A percentile compares a stretch with the other conserved stretches of the same genome.
Conservation (phyloP, 2,888 invertebrate genomes). For the Dryomyza anilis region DNA sequence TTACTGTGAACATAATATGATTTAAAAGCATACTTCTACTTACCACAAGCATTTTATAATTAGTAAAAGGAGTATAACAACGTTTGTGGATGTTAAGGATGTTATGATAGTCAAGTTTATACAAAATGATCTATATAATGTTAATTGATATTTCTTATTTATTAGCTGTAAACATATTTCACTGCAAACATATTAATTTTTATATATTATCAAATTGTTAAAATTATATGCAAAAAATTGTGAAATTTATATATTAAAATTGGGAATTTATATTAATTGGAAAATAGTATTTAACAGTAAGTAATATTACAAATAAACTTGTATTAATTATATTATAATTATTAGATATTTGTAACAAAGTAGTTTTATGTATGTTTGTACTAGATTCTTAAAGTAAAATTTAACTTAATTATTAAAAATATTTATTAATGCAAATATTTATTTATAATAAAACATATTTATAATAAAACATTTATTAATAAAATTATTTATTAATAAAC, state of each 20-base stretch:
- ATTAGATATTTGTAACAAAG: not conserved
- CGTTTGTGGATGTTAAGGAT: no score
- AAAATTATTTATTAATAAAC: no score
- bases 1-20: no score
- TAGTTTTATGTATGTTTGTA: slow-evolving; percentile 23
- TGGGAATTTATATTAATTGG: not conserved
- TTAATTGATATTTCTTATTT: no score
- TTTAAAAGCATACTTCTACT: no score
- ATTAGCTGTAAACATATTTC: not conserved
- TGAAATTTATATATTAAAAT: not conserved
- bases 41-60: no score
- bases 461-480: not conserved
- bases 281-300: not conserved
- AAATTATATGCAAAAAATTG: not conserved
- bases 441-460: not conserved
- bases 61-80: no score
- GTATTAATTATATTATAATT: not conserved
- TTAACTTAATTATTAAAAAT: not conserved
- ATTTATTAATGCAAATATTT: not conserved
- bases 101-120: no score
- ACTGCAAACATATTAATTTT: no score
- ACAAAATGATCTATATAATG: no score
- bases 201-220: not conserved
- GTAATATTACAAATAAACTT: not conserved
- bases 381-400: no score